phyloP scores from a whole-genome alignment of 2,113 vertebrate genomes.

The Astatoreochromis straeleni region DNA sequence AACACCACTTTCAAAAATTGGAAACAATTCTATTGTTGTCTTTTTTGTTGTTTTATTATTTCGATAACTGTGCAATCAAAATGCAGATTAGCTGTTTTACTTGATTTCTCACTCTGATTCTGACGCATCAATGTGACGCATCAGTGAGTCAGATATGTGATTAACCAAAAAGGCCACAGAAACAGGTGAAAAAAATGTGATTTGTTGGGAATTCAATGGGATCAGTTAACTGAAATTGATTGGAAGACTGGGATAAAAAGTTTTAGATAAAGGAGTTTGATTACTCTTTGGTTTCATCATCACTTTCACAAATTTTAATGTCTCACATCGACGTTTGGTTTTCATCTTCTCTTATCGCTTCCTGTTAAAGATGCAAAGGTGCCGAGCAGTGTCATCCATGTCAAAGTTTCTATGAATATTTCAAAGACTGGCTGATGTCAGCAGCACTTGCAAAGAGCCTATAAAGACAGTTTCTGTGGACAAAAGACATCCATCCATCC shows the following conservation, averaged over 20 bases:
- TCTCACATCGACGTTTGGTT: background rate
- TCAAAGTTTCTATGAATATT: constrained; percentile 54
- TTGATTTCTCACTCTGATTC: background rate
- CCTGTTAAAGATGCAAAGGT: constrained; percentile 20
- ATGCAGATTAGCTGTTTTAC: background rate
- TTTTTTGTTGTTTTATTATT: background rate
- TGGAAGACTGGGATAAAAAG: background rate
- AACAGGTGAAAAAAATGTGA: background rate
- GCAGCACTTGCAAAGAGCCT: background rate
- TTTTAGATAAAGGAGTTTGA: background rate
- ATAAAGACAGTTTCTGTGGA: constrained; percentile 19
- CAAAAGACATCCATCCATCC: background rate
- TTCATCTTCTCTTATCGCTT: background rate
- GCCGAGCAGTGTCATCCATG: background rate
- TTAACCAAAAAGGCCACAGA: background rate
- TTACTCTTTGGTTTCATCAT: background rate
- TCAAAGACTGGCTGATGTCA: constrained; percentile 55
- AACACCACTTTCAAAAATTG: background rate
- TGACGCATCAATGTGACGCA: constrained; percentile 1
- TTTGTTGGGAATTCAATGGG: background rate
- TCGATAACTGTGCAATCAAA: background rate
- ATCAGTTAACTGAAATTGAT: background rate
- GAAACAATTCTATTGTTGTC: background rate
- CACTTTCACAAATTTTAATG: background rate
- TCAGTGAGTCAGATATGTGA: background rate